Percentiles rank a stretch among this genome's conserved stretches.
Evolutionary conservation across 2,797 vertebrate genomes (phyloP).

Genomic region (Pteronotus mesoamericanus): DNA sequence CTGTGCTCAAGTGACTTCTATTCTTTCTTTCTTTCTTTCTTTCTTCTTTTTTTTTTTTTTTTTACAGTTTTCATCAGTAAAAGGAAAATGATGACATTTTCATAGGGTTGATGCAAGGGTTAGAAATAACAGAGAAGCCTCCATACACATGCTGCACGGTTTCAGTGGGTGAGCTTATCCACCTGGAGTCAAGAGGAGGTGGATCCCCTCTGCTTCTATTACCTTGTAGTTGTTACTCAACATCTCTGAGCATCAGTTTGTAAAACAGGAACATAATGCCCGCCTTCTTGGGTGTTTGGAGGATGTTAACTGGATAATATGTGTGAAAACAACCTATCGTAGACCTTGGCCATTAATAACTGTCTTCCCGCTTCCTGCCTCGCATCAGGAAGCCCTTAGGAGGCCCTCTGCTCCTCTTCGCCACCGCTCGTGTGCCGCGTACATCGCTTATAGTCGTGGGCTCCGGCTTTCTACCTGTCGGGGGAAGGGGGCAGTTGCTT

Average conservation of each 20-base stretch:
- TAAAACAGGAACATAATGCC: not conserved
- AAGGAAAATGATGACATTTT: conserved; percentile 36
- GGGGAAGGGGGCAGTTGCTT: not conserved
- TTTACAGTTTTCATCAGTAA: not conserved
- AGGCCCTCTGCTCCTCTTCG: not conserved
- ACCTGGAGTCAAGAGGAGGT: not conserved
- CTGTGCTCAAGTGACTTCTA: not conserved
- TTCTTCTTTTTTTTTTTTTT: not conserved
- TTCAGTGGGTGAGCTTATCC: not conserved
- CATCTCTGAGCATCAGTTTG: not conserved
- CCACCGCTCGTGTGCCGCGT: not conserved
- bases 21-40: not conserved
- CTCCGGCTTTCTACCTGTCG: conserved; percentile 20
- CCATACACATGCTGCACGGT: not conserved
- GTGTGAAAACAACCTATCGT: not conserved
- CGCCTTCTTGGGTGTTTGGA: not conserved
- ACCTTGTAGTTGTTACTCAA: not conserved
- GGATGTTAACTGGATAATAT: not conserved
- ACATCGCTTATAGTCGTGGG: not conserved
- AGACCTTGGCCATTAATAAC: not conserved
- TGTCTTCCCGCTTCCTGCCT: not conserved
- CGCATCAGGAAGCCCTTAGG: not conserved
- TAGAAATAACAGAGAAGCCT: not conserved
- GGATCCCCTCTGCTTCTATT: not conserved
- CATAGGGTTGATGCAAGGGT: not conserved